phyloP scores from a whole-genome alignment of 2,888 invertebrate species.

The Kuschelorhynchus macadamiae region DNA sequence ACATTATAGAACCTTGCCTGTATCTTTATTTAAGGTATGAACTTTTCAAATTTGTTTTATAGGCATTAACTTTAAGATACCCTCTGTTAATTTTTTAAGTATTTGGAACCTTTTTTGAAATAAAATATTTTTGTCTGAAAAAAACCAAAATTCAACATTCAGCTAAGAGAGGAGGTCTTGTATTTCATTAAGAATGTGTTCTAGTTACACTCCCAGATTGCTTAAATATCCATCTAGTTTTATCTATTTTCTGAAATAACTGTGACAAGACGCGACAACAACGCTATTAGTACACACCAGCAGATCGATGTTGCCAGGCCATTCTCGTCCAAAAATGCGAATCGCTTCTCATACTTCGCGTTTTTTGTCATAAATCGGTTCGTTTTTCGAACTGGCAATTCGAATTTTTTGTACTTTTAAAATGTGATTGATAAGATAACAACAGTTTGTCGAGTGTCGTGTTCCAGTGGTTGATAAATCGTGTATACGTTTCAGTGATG shows the following conservation, averaged over 20 bases:
- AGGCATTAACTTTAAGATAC: no score
- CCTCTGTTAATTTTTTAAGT: no score
- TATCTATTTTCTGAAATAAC: constrained; percentile 11
- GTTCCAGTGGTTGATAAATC: constrained; percentile 28
- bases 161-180: no score
- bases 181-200: no score
- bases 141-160: no score
- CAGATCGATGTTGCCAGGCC: constrained; percentile 24
- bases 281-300: neutral
- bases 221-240: no score
- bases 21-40: no score
- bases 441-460: constrained; percentile 4
- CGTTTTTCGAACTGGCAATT: constrained; percentile 16
- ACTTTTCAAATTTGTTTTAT: no score
- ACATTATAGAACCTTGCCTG: no score
- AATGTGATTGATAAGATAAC: constrained; percentile 55
- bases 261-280: constrained; percentile 9
- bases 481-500: neutral
- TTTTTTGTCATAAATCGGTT: constrained; percentile 10
- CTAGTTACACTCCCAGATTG: no score
- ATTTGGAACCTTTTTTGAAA: no score
- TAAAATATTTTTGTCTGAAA: no score
- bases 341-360: constrained; percentile 12
- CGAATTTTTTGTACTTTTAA: constrained; percentile 30
- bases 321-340: constrained; percentile 8